These are phyloP conservation scores for Cerceris rybyensis DNA, from an alignment of 2,888 invertebrate species.

Conservation along the genomic window DNA sequence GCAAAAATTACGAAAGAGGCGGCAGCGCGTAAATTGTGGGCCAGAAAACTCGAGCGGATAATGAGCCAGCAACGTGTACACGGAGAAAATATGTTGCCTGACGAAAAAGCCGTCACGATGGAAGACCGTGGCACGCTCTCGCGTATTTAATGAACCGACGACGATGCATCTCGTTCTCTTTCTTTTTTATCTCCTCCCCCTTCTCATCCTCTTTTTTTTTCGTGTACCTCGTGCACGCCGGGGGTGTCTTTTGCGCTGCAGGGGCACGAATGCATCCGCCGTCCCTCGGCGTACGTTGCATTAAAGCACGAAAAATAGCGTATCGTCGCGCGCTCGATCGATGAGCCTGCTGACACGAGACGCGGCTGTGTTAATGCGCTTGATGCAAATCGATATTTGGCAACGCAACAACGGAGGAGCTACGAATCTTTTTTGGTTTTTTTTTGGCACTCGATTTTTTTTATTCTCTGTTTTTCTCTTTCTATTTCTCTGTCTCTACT, in stretches of 20 bases:
- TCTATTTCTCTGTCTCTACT: conserved; percentile 13
- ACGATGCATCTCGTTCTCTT: conserved; percentile 13
- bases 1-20: conserved; percentile 1
- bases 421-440: neutral
- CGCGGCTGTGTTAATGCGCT: conserved; percentile 43
- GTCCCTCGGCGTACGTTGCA: neutral
- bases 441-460: conserved; percentile 11
- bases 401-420: neutral
- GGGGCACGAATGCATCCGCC: conserved; percentile 26
- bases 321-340: conserved; percentile 19
- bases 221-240: neutral
- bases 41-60: conserved; percentile 17
- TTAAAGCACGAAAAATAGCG: conserved; percentile 11
- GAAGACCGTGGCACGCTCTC: neutral
- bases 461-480: neutral
- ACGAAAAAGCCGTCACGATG: neutral
- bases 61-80: conserved; percentile 10
- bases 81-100: conserved; percentile 2
- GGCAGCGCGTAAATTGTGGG: conserved; percentile 27
- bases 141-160: conserved; percentile 19
- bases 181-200: too few relatives aligned
- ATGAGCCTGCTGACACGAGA: conserved; percentile 19
- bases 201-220: conserved; percentile 13
- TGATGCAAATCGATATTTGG: conserved; percentile 41
- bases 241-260: neutral